phyloP scores from a whole-genome alignment of 2,888 invertebrate genomes.

The Orthosia cruda region DNA sequence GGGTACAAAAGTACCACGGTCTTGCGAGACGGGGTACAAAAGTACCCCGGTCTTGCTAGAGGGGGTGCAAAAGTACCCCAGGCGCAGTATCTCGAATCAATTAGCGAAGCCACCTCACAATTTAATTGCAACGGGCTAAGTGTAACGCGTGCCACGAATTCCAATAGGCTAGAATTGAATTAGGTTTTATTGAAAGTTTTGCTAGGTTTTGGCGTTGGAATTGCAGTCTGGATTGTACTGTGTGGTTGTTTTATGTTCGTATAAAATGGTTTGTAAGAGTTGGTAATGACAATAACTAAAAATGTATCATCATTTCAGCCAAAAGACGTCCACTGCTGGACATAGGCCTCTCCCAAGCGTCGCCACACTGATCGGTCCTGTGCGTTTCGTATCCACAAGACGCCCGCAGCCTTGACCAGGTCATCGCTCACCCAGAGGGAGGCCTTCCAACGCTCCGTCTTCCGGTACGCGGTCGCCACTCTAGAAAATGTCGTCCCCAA shows the following conservation, averaged over 20 bases:
- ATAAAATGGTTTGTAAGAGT: too few relatives aligned
- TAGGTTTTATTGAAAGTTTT: conserved; percentile 61
- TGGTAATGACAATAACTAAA: too few relatives aligned
- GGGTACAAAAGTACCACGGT: conserved; percentile 3
- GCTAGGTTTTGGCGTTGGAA: conserved; percentile 7
- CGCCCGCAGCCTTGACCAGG: too few relatives aligned
- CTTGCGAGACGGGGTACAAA: conserved; percentile 12
- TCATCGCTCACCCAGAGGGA: too few relatives aligned
- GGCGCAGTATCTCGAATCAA: conserved; percentile 73
- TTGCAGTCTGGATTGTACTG: not conserved
- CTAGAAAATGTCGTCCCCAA: too few relatives aligned
- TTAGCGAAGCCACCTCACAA: conserved; percentile 70
- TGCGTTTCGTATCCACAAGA: too few relatives aligned
- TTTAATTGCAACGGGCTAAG: conserved; percentile 76
- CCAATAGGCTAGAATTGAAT: conserved; percentile 70
- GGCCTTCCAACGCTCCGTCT: too few relatives aligned
- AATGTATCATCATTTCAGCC: too few relatives aligned
- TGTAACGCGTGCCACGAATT: conserved; percentile 72
- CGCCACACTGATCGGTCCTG: too few relatives aligned
- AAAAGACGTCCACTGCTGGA: too few relatives aligned
- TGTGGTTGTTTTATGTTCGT: not conserved
- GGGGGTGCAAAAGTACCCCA: conserved; percentile 23
- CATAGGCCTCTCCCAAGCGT: too few relatives aligned
- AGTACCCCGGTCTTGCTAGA: conserved; percentile 5
- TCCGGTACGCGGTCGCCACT: too few relatives aligned